A percentile compares a stretch with the other conserved stretches of the same genome.
phyloP scores from a whole-genome alignment of 2,113 vertebrate genomes.

The Colossoma macropomum region DNA sequence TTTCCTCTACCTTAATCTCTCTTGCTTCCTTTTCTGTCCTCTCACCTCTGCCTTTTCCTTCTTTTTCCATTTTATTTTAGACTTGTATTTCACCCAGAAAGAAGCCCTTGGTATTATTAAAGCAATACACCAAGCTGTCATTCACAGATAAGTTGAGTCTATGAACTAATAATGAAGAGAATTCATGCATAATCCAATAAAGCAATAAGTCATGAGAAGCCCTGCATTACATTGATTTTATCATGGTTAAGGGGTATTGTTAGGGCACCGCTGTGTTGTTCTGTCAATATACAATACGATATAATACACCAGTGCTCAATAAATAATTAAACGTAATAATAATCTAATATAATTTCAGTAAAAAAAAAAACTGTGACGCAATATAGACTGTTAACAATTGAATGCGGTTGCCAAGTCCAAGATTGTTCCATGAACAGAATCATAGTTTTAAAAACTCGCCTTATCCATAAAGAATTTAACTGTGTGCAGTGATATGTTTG shows the following conservation, averaged over 20 bases:
- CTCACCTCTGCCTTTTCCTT: not conserved
- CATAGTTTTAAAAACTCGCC: no score
- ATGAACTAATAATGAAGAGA: not conserved
- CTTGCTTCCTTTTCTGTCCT: not conserved
- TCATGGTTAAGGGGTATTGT: not conserved
- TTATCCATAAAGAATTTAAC: no score
- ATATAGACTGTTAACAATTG: not conserved
- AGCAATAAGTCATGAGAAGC: not conserved
- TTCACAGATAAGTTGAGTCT: not conserved
- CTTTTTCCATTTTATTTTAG: no score
- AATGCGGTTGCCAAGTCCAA: no score
- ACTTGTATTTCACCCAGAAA: no score
- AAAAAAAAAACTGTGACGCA: not conserved
- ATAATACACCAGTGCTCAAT: not conserved
- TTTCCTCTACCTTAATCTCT: conserved; percentile 10
- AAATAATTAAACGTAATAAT: not conserved
- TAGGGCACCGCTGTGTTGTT: not conserved
- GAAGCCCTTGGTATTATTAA: not conserved
- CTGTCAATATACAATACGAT: not conserved
- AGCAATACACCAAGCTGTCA: not conserved
- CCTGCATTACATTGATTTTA: not conserved
- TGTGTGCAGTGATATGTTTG: no score
- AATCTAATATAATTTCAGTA: not conserved
- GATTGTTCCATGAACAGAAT: no score
- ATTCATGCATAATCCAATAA: not conserved